Base-by-base conservation (phyloP, 1,140 invertebrate genomes). In the Aphelinus certus region DNA sequence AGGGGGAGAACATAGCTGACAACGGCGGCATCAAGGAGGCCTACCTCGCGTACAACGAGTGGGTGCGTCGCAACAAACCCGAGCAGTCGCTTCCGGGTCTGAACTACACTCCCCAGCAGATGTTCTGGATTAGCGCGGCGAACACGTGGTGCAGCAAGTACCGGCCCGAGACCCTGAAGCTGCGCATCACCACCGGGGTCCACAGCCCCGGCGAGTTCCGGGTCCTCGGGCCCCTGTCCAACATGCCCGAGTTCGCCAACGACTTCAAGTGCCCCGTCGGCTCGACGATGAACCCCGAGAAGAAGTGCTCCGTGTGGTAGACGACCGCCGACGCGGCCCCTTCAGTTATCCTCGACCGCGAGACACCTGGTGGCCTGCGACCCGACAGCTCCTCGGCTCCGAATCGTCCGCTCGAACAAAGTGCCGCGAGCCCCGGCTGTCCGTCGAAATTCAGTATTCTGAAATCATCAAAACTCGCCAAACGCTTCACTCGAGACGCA, bases 1-100 rank as follows among this genome's bases (percentile, higher is more conserved):
- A 96, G 87, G 94, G 93, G n/a, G 96, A 97, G 82, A 97, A 97
- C 83, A 95, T 97, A 62, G 96, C 96, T 0, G 95, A 97, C 83
- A 96, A 96, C 83, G 95, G 95, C 9, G 95, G 95, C 1, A 91
- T 97, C 45, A 96, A 96, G 82, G 92, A 95, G 78, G 94, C 96
- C 0, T 97, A 96, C 83, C 89, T 91, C 47, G 95, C 95, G 0
- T 96, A 96, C 84, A 88, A 90, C 55, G 89, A 90, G 5, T 95
- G 94, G 93, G 88, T 88, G 1, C 83, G 91, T 49, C 86, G 90
- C 9, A 90, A 95, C 79, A 91, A 90, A 0, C 79, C 83, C 1
- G 94, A 95, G 42, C 87, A 88, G 1, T 86, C 89, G 73, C 84
- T 96, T 2, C 92, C 91, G 0, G 91, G 91, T 7, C 81, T 92